Conservation (phyloP, 2,888 invertebrate species). For the Argyresthia goedartella region DNA sequence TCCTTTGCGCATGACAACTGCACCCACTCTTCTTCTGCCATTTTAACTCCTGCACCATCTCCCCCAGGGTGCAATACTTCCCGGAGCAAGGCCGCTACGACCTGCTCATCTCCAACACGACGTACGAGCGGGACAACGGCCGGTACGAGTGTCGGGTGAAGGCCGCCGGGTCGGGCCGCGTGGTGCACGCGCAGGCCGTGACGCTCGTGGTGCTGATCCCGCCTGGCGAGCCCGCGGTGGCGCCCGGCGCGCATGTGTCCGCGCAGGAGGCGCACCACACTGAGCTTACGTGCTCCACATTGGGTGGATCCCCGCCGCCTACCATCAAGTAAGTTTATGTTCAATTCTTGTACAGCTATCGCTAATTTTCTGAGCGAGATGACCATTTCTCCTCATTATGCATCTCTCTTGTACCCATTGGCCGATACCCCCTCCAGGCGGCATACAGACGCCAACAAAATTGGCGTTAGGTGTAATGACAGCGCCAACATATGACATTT, state of each 20-base stretch:
- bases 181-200: conserved; percentile 87
- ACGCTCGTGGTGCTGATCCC: conserved; percentile 88
- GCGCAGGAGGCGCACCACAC: conserved; percentile 86
- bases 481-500: too few species aligned
- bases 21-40: too few species aligned
- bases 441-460: too few species aligned
- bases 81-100: conserved; percentile 89
- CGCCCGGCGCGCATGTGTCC: conserved; percentile 80
- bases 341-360: too few species aligned
- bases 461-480: too few species aligned
- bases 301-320: conserved; percentile 93
- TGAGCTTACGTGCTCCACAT: conserved; percentile 84
- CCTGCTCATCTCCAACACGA: conserved; percentile 88
- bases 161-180: conserved; percentile 85
- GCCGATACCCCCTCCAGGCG: too few species aligned
- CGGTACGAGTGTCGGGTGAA: conserved; percentile 92
- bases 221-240: conserved; percentile 84
- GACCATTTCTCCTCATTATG: too few species aligned
- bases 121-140: conserved; percentile 92
- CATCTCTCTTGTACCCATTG: too few species aligned
- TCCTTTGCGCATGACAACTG: not conserved
- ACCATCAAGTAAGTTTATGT: conserved; percentile 74
- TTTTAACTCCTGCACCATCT: too few species aligned
- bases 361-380: too few species aligned
- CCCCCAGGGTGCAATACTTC: conserved; percentile 55